Conservation (phyloP, 1,140 invertebrate genomes). For the Zophobas morio region DNA sequence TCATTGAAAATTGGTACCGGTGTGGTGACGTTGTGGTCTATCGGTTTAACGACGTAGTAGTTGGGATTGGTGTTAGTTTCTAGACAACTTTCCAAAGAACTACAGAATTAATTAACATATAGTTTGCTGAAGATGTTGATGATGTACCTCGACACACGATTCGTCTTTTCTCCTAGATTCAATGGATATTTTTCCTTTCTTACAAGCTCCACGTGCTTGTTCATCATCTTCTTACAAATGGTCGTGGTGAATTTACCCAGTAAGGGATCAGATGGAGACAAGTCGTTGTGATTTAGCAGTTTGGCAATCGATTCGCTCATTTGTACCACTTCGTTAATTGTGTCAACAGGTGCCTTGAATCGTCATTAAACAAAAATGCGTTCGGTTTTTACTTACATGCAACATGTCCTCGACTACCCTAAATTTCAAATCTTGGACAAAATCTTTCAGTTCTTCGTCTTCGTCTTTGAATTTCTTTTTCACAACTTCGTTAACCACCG, state of each 20-base stretch:
- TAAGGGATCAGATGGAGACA: neutral
- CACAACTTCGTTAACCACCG: neutral
- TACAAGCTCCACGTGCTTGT: slow-evolving; percentile 10
- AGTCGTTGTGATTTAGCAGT: neutral
- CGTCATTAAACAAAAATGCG: neutral
- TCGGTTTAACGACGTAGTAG: too few relatives aligned
- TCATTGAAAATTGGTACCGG: too few relatives aligned
- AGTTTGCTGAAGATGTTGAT: too few relatives aligned
- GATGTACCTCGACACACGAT: neutral
- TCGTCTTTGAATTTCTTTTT: neutral
- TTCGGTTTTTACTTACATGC: neutral
- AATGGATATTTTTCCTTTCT: neutral
- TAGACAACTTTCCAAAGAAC: too few relatives aligned
- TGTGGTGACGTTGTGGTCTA: too few relatives aligned
- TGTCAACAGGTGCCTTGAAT: neutral
- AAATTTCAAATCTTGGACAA: neutral
- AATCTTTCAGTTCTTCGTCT: neutral
- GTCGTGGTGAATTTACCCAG: slow-evolving; percentile 13
- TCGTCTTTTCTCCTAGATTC: neutral
- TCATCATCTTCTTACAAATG: slow-evolving; percentile 25
- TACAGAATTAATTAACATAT: too few relatives aligned
- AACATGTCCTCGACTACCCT: neutral
- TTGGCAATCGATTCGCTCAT: neutral
- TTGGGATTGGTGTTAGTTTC: too few relatives aligned
- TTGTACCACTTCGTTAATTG: neutral